Percentiles rank a stretch among this genome's conserved stretches.
These are phyloP conservation scores for Bathynomus jamesi DNA, from an alignment of 1,140 invertebrate genomes.

Conservation along the genomic window DNA sequence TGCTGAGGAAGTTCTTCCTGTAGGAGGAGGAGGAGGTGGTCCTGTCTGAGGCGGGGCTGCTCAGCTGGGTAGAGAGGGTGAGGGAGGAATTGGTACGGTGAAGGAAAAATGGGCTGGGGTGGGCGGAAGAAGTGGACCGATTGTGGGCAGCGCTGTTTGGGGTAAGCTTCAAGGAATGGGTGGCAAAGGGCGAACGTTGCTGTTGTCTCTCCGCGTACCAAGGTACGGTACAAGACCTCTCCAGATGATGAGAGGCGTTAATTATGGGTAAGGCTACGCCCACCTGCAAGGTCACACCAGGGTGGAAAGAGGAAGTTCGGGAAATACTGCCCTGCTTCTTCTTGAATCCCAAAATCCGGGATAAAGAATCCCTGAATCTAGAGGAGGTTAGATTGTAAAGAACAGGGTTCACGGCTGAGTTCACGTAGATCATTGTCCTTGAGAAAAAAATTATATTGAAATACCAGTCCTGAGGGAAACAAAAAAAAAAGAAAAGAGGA, in stretches of 20 bases:
- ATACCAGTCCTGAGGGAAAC: constrained; percentile 65
- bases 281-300: background rate
- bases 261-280: background rate
- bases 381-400: constrained; percentile 82
- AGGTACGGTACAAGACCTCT: background rate
- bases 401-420: constrained; percentile 82
- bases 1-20: background rate
- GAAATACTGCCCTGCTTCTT: background rate
- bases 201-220: background rate
- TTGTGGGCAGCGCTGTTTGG: background rate
- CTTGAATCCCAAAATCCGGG: constrained; percentile 1
- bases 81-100: background rate
- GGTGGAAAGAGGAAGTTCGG: background rate
- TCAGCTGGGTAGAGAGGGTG: background rate
- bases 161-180: background rate
- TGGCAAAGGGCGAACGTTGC: background rate
- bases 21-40: background rate
- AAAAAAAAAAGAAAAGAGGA: too few relatives aligned
- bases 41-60: background rate
- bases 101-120: background rate
- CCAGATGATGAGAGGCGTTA: background rate
- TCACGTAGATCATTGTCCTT: constrained; percentile 77
- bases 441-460: constrained; percentile 77
- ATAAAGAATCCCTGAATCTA: constrained; percentile 75
- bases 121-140: background rate